Conservation (phyloP, 30 jellyfish, hydroid and myxozoan genomes). For the Aurelia coerulea region DNA sequence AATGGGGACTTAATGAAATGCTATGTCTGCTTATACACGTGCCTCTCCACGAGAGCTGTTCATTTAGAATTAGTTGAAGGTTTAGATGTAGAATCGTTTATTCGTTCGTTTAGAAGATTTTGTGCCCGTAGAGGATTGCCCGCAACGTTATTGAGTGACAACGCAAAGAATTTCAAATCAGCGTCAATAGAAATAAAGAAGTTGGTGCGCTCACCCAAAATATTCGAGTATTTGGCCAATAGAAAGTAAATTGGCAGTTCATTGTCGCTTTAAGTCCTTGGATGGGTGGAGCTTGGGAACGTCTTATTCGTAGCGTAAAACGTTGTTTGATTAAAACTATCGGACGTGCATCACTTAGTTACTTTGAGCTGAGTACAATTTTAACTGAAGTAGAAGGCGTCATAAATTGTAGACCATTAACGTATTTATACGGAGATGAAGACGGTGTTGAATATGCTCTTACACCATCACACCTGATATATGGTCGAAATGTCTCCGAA, state of each 20-base stretch:
- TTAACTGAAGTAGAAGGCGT: constrained; percentile 40
- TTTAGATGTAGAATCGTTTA: too few relatives aligned
- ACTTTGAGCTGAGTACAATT: constrained; percentile 41
- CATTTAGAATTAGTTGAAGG: too few relatives aligned
- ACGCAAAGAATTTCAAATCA: background rate
- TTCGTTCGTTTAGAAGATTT: too few relatives aligned
- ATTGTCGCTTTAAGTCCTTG: background rate
- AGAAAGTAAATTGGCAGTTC: background rate
- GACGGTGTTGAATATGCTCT: constrained; percentile 19
- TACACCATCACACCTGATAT: constrained; percentile 35
- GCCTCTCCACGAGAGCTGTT: background rate
- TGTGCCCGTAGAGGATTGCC: too few relatives aligned
- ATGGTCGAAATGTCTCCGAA: constrained; percentile 15
- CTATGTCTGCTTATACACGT: background rate
- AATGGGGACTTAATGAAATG: background rate
- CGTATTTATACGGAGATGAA: constrained; percentile 20
- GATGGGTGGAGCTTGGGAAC: constrained; percentile 23
- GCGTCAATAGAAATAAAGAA: background rate
- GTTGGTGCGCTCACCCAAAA: background rate
- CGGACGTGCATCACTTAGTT: constrained; percentile 5
- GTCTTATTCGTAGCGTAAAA: background rate
- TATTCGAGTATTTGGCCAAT: background rate
- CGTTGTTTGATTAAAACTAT: background rate
- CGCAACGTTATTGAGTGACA: too few relatives aligned
- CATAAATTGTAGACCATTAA: constrained; percentile 34